Evolutionary conservation across 2,113 vertebrate genomes (phyloP), one percentile per base, ranked within the genome.

Genomic region (Numida meleagris): DNA sequence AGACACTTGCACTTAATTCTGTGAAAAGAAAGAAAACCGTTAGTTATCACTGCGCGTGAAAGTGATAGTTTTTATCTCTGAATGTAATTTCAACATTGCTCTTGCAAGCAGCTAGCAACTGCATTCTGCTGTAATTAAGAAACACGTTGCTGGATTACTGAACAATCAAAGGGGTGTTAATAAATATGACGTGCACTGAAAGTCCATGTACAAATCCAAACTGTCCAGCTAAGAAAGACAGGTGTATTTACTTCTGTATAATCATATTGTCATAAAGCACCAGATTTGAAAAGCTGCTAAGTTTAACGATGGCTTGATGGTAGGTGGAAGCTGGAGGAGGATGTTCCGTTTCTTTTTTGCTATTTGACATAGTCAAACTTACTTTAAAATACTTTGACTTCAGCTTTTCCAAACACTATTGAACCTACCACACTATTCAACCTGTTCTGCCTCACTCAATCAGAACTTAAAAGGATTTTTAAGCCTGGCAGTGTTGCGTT

Each of bases 11-110:
- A 97, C 95, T 96, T 80, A 86, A 92, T 95, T 95, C 95, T 79
- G 95, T 92, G 93, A 89, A 66, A 71, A 80, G 90, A 90, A 95
- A 67, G 94, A 91, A 88, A 92, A 73, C 80, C 24, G 63, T 83
- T 95, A 96, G 91, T 90, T 95, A 86, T 61, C 95, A 90, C 92
- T 96, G 92, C 72, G 80, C 1, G 27, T 94, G 82, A 36, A 50
- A 94, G 50, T 75, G 88, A 67, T 95, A 93, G 57, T 81, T 96
- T 96, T 94, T 62, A 95, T 93, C 94, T 97, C 95, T 97, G 97
- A 98, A 98, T 98, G 96, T 98, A 97, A 96, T 87, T 95, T 96
- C 12, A 16, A 58, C 93, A 73, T 82, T 91, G 55, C 88, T 57
- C 75, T 94, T 91, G 84, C 96, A 94, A 95, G 95, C 88, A 95